Conservation (phyloP, 2,113 vertebrate genomes). For the Oryzias woworae region DNA sequence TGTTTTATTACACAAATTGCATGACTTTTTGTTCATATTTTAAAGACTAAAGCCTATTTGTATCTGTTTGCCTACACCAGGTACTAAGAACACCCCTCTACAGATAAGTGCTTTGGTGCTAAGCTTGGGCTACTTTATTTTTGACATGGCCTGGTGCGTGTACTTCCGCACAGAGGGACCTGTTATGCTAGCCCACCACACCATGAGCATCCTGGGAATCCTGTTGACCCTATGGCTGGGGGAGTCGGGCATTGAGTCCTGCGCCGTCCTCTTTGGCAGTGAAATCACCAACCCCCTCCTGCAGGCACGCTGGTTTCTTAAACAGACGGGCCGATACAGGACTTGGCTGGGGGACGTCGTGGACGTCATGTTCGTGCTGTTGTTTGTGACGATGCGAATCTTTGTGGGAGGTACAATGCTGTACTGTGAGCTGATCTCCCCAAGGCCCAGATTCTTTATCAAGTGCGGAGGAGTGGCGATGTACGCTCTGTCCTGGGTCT, state of each 20-base stretch:
- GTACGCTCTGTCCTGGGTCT: conserved; percentile 92
- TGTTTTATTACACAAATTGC: background rate
- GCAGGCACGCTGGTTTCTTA: conserved; percentile 95
- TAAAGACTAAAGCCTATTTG: conserved; percentile 4
- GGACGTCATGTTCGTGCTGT: conserved; percentile 87
- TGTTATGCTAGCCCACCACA: conserved; percentile 94
- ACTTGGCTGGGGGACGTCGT: conserved; percentile 82
- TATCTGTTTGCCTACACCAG: conserved; percentile 64
- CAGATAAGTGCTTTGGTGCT: conserved; percentile 87
- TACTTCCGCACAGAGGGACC: conserved; percentile 91
- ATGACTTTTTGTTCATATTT: background rate
- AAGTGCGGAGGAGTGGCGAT: conserved; percentile 91
- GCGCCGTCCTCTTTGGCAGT: conserved; percentile 92
- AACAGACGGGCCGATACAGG: conserved; percentile 84
- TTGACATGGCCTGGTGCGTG: conserved; percentile 93
- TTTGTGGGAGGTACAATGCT: conserved; percentile 90
- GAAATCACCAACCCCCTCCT: conserved; percentile 96
- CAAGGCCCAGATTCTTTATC: conserved; percentile 89
- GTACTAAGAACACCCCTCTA: conserved; percentile 88
- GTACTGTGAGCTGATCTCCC: conserved; percentile 90
- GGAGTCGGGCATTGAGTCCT: conserved; percentile 89
- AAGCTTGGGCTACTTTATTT: conserved; percentile 94
- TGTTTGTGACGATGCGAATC: conserved; percentile 90
- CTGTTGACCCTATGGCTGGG: conserved; percentile 84
- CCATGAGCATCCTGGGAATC: conserved; percentile 92